Evolutionary conservation across 2,113 vertebrate genomes (phyloP).

Genomic region (Calidris pugnax): DNA sequence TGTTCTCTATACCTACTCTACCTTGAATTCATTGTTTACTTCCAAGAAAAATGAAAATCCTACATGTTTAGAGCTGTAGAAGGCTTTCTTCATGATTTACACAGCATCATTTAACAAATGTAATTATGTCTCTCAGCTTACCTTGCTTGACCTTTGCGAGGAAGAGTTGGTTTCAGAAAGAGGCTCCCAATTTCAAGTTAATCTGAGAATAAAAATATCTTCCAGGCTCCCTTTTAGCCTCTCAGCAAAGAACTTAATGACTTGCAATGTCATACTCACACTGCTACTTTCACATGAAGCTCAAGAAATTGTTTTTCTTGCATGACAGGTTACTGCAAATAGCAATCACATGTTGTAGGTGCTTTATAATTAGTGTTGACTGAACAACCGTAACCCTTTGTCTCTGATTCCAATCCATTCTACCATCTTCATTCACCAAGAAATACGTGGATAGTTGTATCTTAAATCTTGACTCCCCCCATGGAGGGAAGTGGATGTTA

Average conservation of each 20-base stretch:
- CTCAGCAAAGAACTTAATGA: not conserved
- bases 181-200: not conserved
- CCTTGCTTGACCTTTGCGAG: not conserved
- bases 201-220: conserved; percentile 4
- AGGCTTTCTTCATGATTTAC: not conserved
- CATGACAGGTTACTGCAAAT: not conserved
- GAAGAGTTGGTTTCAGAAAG: not conserved
- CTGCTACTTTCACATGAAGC: not conserved
- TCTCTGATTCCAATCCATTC: not conserved
- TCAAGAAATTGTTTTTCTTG: not conserved
- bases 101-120: not conserved
- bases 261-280: not conserved
- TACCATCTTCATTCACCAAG: not conserved
- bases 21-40: not conserved
- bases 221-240: not conserved
- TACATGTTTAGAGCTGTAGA: not conserved
- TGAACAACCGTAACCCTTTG: not conserved
- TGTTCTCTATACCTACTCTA: not conserved
- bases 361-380: not conserved
- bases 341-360: not conserved
- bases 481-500: not conserved
- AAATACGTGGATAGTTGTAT: not conserved
- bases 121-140: not conserved
- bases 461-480: not conserved
- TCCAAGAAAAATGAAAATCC: not conserved